These are phyloP conservation scores for Telenomus remus DNA, from an alignment of 1,140 invertebrate species.

Conservation along the genomic window DNA sequence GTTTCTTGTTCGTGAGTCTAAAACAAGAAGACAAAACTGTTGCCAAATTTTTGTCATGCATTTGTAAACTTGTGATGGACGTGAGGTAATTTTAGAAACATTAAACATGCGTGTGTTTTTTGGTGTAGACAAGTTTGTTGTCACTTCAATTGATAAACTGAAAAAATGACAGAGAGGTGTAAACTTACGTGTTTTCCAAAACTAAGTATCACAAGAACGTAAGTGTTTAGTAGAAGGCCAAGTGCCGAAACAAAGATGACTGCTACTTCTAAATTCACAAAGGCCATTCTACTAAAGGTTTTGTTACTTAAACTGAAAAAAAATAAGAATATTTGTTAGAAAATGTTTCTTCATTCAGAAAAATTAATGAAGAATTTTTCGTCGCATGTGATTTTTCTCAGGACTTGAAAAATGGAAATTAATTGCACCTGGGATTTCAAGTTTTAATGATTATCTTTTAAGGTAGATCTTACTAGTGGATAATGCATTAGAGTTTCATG, in stretches of 20 bases:
- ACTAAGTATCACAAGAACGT: constrained; percentile 76
- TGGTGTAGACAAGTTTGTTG: neutral
- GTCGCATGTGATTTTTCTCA: no score
- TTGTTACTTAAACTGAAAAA: constrained; percentile 44
- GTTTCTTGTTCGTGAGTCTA: constrained; percentile 74
- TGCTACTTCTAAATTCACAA: constrained; percentile 77
- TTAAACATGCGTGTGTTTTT: neutral
- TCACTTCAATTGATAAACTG: no score
- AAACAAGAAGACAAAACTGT: constrained; percentile 2
- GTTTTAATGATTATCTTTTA: no score
- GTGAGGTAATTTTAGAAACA: no score
- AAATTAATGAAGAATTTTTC: no score
- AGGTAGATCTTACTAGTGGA: no score
- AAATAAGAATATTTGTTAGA: neutral
- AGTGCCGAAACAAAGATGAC: constrained; percentile 78
- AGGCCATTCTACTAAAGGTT: constrained; percentile 72
- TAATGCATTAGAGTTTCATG: no score
- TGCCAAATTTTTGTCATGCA: no score
- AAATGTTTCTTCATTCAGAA: no score
- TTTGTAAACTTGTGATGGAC: no score
- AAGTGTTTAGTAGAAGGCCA: constrained; percentile 78
- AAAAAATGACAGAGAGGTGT: neutral
- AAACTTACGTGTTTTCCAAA: constrained; percentile 68
- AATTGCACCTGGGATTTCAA: no score
- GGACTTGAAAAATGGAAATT: no score